Percentiles rank a stretch among this genome's conserved stretches.
These are phyloP conservation scores for Dendrolimus houi DNA, from an alignment of 2,888 invertebrate species.

Conservation along the genomic window DNA sequence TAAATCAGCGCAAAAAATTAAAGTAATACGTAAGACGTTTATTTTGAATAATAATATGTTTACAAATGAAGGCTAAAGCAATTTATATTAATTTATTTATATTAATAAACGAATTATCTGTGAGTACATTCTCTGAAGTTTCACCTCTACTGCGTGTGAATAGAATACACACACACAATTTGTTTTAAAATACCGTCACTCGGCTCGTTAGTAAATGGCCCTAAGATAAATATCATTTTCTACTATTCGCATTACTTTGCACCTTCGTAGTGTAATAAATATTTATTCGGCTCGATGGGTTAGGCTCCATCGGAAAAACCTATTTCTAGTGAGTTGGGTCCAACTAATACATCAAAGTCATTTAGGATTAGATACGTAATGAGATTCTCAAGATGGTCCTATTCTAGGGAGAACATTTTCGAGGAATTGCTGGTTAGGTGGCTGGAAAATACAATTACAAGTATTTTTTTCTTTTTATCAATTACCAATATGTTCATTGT, in stretches of 20 bases:
- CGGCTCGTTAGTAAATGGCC: constrained; percentile 14
- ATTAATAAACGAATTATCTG: too few relatives aligned
- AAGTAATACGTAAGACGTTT: too few relatives aligned
- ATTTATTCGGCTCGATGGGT: background rate
- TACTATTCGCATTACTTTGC: constrained; percentile 1
- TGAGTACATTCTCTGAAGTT: too few relatives aligned
- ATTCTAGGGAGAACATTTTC: background rate
- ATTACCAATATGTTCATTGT: too few relatives aligned
- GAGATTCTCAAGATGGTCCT: background rate
- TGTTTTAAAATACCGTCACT: constrained; percentile 14
- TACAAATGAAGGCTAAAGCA: too few relatives aligned
- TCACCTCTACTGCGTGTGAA: too few relatives aligned
- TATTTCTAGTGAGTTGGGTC: background rate
- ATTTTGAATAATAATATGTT: too few relatives aligned
- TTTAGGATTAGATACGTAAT: background rate
- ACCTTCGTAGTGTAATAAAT: background rate
- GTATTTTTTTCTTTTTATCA: too few relatives aligned
- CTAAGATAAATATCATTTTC: constrained; percentile 6
- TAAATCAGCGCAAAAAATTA: too few relatives aligned
- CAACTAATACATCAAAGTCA: background rate
- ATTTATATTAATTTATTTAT: too few relatives aligned
- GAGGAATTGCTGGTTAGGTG: background rate
- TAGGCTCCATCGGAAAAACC: background rate
- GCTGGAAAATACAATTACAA: too few relatives aligned
- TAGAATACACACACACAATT: too few relatives aligned